Conservation (phyloP, 2,888 invertebrate species). For the Leptothorax acervorum region DNA sequence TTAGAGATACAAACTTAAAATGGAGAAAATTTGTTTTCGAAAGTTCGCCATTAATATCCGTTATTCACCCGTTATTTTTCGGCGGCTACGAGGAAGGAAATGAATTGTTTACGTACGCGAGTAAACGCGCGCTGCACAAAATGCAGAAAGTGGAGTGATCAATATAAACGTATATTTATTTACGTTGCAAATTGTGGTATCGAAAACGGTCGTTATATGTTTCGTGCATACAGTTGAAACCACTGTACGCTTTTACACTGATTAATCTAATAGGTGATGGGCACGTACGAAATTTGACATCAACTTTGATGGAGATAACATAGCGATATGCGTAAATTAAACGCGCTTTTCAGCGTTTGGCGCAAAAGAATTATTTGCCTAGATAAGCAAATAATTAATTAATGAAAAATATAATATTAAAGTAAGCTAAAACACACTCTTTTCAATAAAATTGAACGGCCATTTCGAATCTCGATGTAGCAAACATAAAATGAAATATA, state of each 20-base stretch:
- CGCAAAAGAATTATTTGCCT: not conserved
- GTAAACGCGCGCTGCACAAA: constrained; percentile 3
- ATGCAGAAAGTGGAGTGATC: constrained; percentile 38
- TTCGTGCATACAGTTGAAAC: constrained; percentile 5
- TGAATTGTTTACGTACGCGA: constrained; percentile 39
- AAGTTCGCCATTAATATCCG: constrained; percentile 25
- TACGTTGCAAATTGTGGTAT: constrained; percentile 36
- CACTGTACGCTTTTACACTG: constrained; percentile 32
- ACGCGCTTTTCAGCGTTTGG: not conserved
- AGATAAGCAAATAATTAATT: not conserved
- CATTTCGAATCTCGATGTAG: not conserved
- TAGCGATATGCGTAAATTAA: constrained; percentile 26
- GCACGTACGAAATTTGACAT: constrained; percentile 20
- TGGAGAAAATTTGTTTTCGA: not conserved
- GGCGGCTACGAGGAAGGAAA: not conserved
- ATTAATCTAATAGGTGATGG: constrained; percentile 47
- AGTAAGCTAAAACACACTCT: not conserved
- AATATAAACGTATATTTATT: constrained; percentile 53
- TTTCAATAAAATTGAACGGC: not conserved
- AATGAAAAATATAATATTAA: not conserved
- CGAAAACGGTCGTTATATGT: constrained; percentile 3
- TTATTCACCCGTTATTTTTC: constrained; percentile 33
- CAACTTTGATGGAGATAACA: not conserved
- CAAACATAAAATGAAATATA: not conserved
- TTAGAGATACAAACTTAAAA: constrained; percentile 1